Base-by-base conservation (phyloP, 2,113 vertebrate species). In the Polyodon spathula region DNA sequence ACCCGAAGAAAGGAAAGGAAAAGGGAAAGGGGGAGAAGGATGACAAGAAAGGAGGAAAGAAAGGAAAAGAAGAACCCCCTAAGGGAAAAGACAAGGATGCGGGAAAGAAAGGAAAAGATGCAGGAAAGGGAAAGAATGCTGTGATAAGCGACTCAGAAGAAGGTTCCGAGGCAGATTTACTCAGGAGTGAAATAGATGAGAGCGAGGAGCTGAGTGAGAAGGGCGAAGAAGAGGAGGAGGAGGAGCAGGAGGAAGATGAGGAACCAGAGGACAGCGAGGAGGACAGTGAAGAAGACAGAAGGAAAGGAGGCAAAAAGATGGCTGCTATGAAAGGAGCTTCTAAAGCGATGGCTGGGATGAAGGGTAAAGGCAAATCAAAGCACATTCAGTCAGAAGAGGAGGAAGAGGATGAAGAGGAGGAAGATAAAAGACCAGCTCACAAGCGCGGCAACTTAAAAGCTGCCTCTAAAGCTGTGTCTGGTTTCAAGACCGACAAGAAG, bases 41-140 rank as follows among this genome's bases (percentile, higher is more conserved):
- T 6, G 58, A 59, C 10, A 27, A 17, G 27, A 87, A 85, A 71
- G 86, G 74, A 4, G 81, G 73, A 0, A 88, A 85, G 65, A 84
- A 81, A 67, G 67, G 40, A 2, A 79, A 81, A 63, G 79, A 80
- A 57, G 71, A 67, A 11, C 70, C 81, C 57, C 62, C 67, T 37
- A 84, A 85, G 67, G 82, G 76, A n/a, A 88, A 89, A 68, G 81
- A 77, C n/a, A 87, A 86, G 65, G 85, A 84, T 48, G 79, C 83
- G 51, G 78, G 71, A 37, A 88, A 86, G 64, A 86, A 81, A 61
- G 81, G 83, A 60, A 88, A 83, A 70, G 82, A 79, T 43, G 86
- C 84, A 71, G 90, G 84, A 65, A 94, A 92, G 41, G 77, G 78
- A 44, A 91, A 92, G 67, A 91, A 89, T 69, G 85, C 84, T 59